Base-by-base conservation (phyloP, 2,797 vertebrate genomes). In the Neosilurus hyrtlii region DNA sequence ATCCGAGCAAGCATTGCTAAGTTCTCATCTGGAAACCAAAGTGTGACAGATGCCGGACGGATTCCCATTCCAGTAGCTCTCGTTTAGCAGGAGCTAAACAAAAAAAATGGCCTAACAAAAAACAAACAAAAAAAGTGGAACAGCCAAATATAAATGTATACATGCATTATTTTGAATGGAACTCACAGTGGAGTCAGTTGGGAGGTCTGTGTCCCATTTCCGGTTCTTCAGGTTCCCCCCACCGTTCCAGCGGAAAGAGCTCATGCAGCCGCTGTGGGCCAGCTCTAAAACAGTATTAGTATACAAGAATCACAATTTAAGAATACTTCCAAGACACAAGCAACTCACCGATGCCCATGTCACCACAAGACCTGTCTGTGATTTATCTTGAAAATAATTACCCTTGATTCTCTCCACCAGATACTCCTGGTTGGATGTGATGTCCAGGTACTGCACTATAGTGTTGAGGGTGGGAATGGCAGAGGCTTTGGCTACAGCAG, bases 261-360 rank as follows among this genome's bases (percentile, higher is more conserved):
- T 99, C 98, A 99, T 99, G 88, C 98, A 99, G 9, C 97, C 98
- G 0, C 98, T 98, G 84, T 99, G 97, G 18, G 97, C 97, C 56
- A 99, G 92, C 83, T 99, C 98, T 99, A 88, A 2, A 56, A 30
- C 61, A 81, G n/a, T 51, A 35, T 49, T 6, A 74, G 11, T 14
- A 68, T 43, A 63, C 1, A 66, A 43, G 0, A 10, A n/a, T 24
- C 0, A 6, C 0, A 54, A 61, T 52, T 43, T 12, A 79, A 51
- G 14, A 70, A 16, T 20, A 73, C 8, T 79, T 35, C 26, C 9
- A 16, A 73, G 26, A 51, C 59, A 62, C 68, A 26, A 20, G 24
- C 11, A 73, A 49, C 16, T 16, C 11, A 24, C 6, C 26, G 16
- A 57, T 22, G n/a, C 24, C n/a, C 30, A n/a, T 3, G 26, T 4